Evolutionary conservation across 1,140 invertebrate species (phyloP).

Genomic region (Notospermus geniculatus): DNA sequence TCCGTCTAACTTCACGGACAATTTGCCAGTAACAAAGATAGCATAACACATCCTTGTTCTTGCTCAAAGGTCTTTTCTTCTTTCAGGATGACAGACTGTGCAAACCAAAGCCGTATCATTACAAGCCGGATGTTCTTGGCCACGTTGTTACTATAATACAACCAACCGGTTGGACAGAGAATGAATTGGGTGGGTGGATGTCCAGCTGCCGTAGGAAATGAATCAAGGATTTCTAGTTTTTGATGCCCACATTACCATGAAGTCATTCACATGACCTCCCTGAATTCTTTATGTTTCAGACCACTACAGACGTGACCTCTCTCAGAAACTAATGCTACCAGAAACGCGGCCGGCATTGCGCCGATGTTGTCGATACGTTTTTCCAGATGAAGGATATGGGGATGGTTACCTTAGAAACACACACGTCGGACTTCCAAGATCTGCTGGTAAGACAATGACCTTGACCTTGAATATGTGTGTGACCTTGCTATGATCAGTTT

Average conservation of each 20-base stretch:
- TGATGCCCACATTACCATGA: no score
- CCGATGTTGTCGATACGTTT: slow-evolving; percentile 65
- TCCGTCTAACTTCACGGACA: no score
- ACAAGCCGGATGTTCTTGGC: slow-evolving; percentile 64
- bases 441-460: slow-evolving; percentile 54
- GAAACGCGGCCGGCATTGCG: slow-evolving; percentile 70
- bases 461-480: slow-evolving; percentile 36
- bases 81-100: slow-evolving; percentile 39
- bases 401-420: slow-evolving; percentile 69
- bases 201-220: no score
- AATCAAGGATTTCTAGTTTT: no score
- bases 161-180: slow-evolving; percentile 60
- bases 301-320: slow-evolving; percentile 62
- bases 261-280: background rate
- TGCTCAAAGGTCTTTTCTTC: no score
- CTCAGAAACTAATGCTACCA: slow-evolving; percentile 69
- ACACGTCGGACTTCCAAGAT: slow-evolving; percentile 63
- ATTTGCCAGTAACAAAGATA: no score
- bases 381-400: slow-evolving; percentile 56
- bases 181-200: slow-evolving; percentile 60
- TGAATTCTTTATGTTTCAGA: slow-evolving; percentile 58
- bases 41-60: no score
- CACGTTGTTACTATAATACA: slow-evolving; percentile 75
- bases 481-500: slow-evolving; percentile 36
- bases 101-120: slow-evolving; percentile 66